phyloP scores from a whole-genome alignment of 2,113 vertebrate species.

The Gopherus flavomarginatus region DNA sequence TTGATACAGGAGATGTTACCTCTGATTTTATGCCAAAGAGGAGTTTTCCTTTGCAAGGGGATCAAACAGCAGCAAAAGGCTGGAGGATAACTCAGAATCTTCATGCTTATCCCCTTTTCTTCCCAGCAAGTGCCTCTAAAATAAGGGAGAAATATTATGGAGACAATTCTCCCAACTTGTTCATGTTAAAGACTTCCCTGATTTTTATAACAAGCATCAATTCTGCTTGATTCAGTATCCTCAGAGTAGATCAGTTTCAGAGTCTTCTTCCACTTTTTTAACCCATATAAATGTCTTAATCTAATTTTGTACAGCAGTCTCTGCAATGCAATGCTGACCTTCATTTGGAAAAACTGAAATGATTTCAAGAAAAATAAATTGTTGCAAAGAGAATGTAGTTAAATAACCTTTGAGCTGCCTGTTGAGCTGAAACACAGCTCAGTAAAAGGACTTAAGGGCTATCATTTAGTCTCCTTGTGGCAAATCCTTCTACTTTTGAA shows the following conservation, averaged over 20 bases:
- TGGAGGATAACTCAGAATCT: not conserved
- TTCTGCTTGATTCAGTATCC: conserved; percentile 64
- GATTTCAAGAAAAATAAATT: conserved; percentile 46
- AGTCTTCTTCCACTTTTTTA: conserved; percentile 43
- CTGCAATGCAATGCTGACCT: conserved; percentile 28
- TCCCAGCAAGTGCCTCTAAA: conserved; percentile 45
- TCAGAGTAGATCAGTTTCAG: conserved; percentile 34
- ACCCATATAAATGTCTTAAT: conserved; percentile 40
- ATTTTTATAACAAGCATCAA: conserved; percentile 67
- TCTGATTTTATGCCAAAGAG: conserved; percentile 9
- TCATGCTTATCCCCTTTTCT: conserved; percentile 20
- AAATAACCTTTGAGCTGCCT: conserved; percentile 54
- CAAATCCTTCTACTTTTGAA: conserved; percentile 46
- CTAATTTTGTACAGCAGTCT: not conserved
- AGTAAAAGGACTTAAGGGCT: conserved; percentile 40
- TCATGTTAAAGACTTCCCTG: conserved; percentile 24
- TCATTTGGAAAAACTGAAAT: conserved; percentile 51
- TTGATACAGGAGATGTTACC: not conserved
- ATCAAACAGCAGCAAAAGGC: conserved; percentile 6
- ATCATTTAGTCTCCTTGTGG: not conserved
- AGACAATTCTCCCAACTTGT: conserved; percentile 54
- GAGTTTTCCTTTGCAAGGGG: not conserved
- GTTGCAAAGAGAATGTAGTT: conserved; percentile 47
- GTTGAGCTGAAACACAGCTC: conserved; percentile 40
- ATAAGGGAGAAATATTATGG: conserved; percentile 37